Conservation (phyloP, 2,797 vertebrate genomes). For the Mus spretus region DNA sequence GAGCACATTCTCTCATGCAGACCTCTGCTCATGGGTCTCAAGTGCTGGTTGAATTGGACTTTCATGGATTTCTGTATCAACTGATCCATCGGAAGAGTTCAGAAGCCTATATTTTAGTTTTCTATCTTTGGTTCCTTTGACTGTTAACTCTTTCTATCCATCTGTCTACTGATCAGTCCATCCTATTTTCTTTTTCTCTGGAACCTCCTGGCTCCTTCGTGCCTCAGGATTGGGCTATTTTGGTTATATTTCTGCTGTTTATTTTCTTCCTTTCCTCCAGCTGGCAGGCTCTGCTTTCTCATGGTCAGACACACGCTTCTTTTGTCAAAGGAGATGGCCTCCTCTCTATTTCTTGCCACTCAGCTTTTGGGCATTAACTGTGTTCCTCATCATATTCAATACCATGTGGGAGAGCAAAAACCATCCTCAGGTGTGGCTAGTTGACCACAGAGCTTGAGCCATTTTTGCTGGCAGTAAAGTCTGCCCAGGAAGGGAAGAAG, state of each 20-base stretch:
- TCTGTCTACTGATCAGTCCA: neutral
- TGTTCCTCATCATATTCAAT: conserved; percentile 23
- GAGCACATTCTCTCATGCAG: neutral
- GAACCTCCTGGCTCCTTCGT: neutral
- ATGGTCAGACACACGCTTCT: neutral
- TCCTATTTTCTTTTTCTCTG: neutral
- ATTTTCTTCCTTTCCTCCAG: neutral
- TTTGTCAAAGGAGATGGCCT: neutral
- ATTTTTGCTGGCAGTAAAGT: conserved; percentile 45
- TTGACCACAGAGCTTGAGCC: neutral
- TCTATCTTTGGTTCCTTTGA: neutral
- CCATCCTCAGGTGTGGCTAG: neutral
- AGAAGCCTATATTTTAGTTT: neutral
- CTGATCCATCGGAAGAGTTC: neutral
- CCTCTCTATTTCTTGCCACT: neutral
- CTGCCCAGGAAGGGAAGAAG: neutral
- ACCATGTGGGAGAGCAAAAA: neutral
- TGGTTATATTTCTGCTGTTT: neutral
- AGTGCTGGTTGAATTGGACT: neutral
- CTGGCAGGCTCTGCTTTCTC: neutral
- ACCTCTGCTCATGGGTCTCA: neutral
- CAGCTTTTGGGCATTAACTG: neutral
- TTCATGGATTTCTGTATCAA: neutral
- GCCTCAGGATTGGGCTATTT: neutral
- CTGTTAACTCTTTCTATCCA: neutral